These are phyloP conservation scores for Phalacrocorax aristotelis DNA, from an alignment of 2,113 vertebrate species.

Conservation along the genomic window DNA sequence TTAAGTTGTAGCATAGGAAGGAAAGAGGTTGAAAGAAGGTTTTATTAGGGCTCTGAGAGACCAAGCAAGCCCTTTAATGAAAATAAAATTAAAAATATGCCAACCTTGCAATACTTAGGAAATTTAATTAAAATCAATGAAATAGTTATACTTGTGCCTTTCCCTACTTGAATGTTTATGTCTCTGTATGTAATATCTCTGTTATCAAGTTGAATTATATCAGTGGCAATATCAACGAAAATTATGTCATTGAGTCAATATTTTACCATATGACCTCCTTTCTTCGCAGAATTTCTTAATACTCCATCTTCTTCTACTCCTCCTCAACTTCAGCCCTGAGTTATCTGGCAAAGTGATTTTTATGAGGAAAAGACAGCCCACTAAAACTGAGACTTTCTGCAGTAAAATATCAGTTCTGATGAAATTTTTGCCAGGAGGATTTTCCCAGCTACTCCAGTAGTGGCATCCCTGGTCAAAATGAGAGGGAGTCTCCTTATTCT, in stretches of 20 bases:
- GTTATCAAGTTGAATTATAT: conserved; percentile 61
- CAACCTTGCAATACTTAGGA: conserved; percentile 61
- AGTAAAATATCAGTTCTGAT: not conserved
- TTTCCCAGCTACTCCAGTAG: not conserved
- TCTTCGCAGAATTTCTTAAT: conserved; percentile 38
- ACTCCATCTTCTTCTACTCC: not conserved
- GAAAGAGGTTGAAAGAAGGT: conserved; percentile 18
- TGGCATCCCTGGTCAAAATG: not conserved
- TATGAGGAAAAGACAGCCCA: not conserved
- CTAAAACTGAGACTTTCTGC: not conserved
- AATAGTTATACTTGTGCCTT: conserved; percentile 50
- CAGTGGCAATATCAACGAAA: conserved; percentile 31
- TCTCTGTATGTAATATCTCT: conserved; percentile 35
- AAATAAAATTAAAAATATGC: conserved; percentile 70
- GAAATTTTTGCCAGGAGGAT: not conserved
- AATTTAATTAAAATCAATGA: conserved; percentile 72
- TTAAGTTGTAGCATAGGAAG: not conserved
- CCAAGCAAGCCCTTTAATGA: conserved; percentile 53
- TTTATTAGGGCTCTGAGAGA: conserved; percentile 62
- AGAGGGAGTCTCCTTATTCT: not conserved
- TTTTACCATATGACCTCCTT: conserved; percentile 38
- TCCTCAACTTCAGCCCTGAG: not conserved
- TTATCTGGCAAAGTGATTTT: not conserved
- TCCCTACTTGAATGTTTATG: conserved; percentile 42
- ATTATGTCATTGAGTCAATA: conserved; percentile 38